Evolutionary conservation across 2,888 invertebrate genomes (phyloP).

Genomic region (Metopia argyrocephala): DNA sequence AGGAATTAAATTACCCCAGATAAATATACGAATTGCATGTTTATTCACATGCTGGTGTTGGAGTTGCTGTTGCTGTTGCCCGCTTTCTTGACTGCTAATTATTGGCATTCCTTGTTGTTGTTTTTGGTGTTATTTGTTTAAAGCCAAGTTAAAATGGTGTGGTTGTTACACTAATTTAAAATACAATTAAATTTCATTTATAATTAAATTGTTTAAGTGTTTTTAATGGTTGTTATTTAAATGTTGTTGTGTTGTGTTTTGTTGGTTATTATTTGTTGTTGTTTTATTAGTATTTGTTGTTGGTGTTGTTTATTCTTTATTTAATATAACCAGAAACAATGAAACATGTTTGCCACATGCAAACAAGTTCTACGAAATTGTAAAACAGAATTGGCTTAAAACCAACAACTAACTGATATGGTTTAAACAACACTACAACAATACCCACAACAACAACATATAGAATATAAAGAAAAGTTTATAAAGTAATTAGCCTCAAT

Average conservation of each 20-base stretch:
- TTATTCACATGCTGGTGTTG: conserved; percentile 22
- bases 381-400: neutral
- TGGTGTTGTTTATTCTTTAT: conserved; percentile 29
- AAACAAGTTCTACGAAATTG: conserved; percentile 57
- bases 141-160: conserved; percentile 49
- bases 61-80: conserved; percentile 60
- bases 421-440: conserved; percentile 12
- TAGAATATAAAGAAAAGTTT: conserved; percentile 40
- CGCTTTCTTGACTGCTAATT: conserved; percentile 62
- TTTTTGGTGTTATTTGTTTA: neutral
- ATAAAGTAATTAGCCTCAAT: conserved; percentile 64
- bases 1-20: conserved; percentile 16
- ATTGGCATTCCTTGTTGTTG: neutral
- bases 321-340: conserved; percentile 39
- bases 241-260: conserved; percentile 27
- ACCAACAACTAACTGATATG: neutral
- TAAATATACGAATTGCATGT: conserved; percentile 16
- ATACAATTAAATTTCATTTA: conserved; percentile 64
- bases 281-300: neutral
- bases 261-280: neutral
- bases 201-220: conserved; percentile 64
- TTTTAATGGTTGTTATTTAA: conserved; percentile 62
- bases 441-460: conserved; percentile 1
- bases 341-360: conserved; percentile 65
- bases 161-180: conserved; percentile 58